Base-by-base conservation (phyloP, 2,113 vertebrate species). In the Dasyprocta punctata region DNA sequence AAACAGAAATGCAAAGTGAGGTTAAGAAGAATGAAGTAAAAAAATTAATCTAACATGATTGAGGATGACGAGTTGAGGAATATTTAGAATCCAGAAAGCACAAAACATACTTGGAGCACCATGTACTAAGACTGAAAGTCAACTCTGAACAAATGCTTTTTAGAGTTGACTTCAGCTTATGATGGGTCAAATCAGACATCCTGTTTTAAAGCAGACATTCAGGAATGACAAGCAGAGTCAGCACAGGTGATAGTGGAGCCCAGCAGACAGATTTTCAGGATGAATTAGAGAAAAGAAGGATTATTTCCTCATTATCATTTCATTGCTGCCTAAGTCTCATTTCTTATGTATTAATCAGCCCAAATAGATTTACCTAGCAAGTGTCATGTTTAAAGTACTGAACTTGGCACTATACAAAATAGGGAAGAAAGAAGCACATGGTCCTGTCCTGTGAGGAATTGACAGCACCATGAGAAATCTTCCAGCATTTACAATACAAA, bases 41-140 rank as follows among this genome's bases (percentile, higher is more conserved):
- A 17, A 89, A 93, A 92, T 67, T 89, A 96, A 38, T 97, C 88
- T 7, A 84, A 60, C 7, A 93, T 73, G 96, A 97, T 41, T 78
- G 49, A 86, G 4, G 86, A 61, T 82, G 92, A 95, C 33, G 44
- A 90, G 52, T 97, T 90, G 91, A 92, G 89, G 86, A 96, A 94
- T 82, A 98, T 73, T 95, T 95, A 98, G 95, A 93, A 96, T 82
- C 73, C 28, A 84, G 58, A 95, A 88, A 97, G 95, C 95, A 96
- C 33, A 41, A 91, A 97, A 96, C 60, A 93, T 17, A 87, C 8
- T 41, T 82, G 84, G 69, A 75, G 86, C 86, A 91, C 41, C 89
- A n/a, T 73, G 96, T 83, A 86, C 73, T 88, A 77, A 88, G 97
- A 97, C 95, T 82, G 83, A 92, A 8, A 94, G 26, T 75, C 63